Evolutionary conservation across 2,888 invertebrate genomes (phyloP), one percentile per base, ranked within the genome.

Genomic region (Tromatobia lineatoria): DNA sequence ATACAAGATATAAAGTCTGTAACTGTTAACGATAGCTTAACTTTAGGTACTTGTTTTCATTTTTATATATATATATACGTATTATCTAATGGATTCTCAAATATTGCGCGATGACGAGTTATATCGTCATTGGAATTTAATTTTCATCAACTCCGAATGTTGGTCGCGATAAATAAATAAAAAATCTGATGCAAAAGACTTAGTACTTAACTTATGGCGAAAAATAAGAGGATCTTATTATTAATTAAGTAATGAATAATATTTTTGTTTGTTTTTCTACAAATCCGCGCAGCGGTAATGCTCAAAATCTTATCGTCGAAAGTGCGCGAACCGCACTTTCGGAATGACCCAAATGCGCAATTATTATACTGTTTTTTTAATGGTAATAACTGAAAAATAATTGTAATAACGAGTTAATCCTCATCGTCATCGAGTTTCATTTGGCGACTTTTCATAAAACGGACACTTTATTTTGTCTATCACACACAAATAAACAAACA

Each of bases 281-380:
- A n/a, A 38, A 50, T 73, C 80, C 74, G 77, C 77, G n/a, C 69
- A 69, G 45, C 78, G 81, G 80, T 78, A 29, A 66, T 84, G 84
- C 84, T 84, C 84, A 84, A 84, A 81, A 84, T 80, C 81, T 45
- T 52, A 69, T 47, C 73, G 42, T 74, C 50, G 42, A 61, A 77
- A 34, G 47, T 34, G 29, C 57, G 25, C 66, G 34, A 42, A 38
- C 11, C n/a, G 18, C 50, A 38, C 18, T 6, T 34, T 45, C 34
- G 18, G 20, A 45, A 47, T 25, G n/a, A 18, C 45, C 29, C 74
- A 61, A 25, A 38, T 18, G 67, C 64, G 45, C 70, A 15, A 34
- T 50, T 52, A 52, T 61, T 67, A 45, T 83, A 66, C 20, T 57
- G 54, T 25, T n/a, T 61, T 67, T 67, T 15, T 76, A 61, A 83